Evolutionary conservation across 2,888 invertebrate genomes (phyloP), one percentile per base, ranked within the genome.

Genomic region (Coremacera marginata): DNA sequence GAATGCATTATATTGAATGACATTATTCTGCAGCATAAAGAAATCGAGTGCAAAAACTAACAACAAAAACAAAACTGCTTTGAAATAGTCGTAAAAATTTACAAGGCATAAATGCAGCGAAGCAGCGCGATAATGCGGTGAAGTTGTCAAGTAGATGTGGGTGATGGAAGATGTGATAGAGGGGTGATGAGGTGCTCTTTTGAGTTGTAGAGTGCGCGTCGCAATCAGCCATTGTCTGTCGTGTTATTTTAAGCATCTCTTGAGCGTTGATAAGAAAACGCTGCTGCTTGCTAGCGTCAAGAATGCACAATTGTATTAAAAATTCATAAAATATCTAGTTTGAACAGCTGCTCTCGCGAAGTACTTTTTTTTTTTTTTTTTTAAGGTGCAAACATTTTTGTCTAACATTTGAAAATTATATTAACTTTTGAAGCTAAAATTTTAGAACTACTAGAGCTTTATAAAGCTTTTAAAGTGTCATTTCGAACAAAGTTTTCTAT

Each of bases 21-120:
- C 63, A 73, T 63, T 63, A 73, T 73, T 63, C 51, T 73, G 73
- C 51, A 82, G 79, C 81, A 83, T 55, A 70, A 77, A 57, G 60
- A 49, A 68, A 34, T 60, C 16, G 14, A 34, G 22, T 9, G 34
- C 14, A 22, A 57, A 68, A 55, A 55, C 52, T 65, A 63, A 71
- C 19, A 70, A 70, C 16, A 44, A 37, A 37, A 31, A 31, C 31
- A 31, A 31, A 19, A 75, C 70, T 73, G 73, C 63, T 73, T 63
- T 63, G 52, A 65, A 73, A 73, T n/a, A 52, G 51, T 65, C 63
- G 63, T 73, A 73, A 73, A 73, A 73, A 73, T 73, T 73, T 63
- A 73, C 52, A 63, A 73, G 63, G 19, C 73, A 51, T 68, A 68
- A 68, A 51, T 68, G 68, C 68, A 51, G n/a, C 37, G 19, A 9